Conservation (phyloP, 2,888 invertebrate genomes). For the Hirtodrosophila histrioides region DNA sequence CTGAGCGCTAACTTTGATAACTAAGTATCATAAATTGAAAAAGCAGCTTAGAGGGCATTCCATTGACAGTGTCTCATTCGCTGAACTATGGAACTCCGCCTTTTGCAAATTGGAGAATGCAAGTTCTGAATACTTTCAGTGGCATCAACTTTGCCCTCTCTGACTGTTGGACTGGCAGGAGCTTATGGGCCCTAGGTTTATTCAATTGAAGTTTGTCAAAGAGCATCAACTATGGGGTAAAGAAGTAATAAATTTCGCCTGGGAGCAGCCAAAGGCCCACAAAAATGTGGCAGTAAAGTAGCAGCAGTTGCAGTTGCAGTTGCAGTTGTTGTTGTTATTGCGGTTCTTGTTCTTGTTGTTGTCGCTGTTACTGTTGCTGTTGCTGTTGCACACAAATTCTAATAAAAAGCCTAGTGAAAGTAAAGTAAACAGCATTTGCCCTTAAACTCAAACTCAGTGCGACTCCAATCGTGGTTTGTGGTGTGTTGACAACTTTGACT, state of each 20-base stretch:
- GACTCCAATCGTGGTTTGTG: conserved; percentile 57
- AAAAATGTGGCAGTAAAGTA: conserved; percentile 13
- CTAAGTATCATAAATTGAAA: too few relatives aligned
- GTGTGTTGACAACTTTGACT: conserved; percentile 66
- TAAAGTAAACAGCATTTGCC: conserved; percentile 60
- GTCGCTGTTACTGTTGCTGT: conserved; percentile 3
- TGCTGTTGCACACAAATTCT: conserved; percentile 29
- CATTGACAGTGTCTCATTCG: too few relatives aligned
- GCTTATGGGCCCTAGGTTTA: conserved; percentile 26
- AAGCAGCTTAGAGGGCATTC: too few relatives aligned
- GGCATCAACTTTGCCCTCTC: conserved; percentile 25
- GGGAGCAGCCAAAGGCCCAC: conserved; percentile 35
- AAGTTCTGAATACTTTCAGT: conserved; percentile 26
- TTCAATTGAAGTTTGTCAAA: conserved; percentile 60
- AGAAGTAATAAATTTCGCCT: conserved; percentile 54
- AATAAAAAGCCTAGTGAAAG: conserved; percentile 61
- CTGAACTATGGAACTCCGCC: too few relatives aligned
- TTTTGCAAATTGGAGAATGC: conserved; percentile 29
- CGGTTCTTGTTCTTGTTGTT: conserved; percentile 2
- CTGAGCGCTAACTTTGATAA: too few relatives aligned
- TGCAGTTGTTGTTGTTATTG: conserved; percentile 3
- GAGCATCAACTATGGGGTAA: conserved; percentile 48
- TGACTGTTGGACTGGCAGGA: conserved; percentile 22
- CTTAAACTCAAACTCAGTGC: conserved; percentile 24
- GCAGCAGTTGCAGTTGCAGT: conserved; percentile 1